phyloP scores from a whole-genome alignment of 1,140 invertebrate genomes.

The Drosophila jambulina region DNA sequence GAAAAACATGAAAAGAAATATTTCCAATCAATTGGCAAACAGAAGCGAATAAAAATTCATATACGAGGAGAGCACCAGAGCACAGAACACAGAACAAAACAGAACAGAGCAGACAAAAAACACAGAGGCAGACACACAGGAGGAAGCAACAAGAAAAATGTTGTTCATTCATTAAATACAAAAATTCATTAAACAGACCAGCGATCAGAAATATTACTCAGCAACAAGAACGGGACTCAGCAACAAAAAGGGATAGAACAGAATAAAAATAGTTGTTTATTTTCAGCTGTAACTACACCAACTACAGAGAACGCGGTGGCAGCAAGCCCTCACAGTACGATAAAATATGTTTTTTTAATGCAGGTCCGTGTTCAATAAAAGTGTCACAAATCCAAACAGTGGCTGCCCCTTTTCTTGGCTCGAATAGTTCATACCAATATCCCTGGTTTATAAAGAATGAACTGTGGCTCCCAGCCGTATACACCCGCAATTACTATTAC shows the following conservation, averaged over 20 bases:
- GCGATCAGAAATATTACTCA: slow-evolving; percentile 60
- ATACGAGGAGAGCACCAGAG: slow-evolving; percentile 35
- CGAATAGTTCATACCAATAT: slow-evolving; percentile 4
- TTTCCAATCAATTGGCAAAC: slow-evolving; percentile 82
- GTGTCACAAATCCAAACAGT: slow-evolving; percentile 62
- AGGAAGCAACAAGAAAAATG: slow-evolving; percentile 63
- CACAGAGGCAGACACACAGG: slow-evolving; percentile 6
- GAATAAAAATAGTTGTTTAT: slow-evolving; percentile 47
- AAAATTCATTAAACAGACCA: slow-evolving; percentile 75
- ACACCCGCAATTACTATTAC: background rate
- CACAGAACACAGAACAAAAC: slow-evolving; percentile 2
- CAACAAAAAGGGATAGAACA: slow-evolving; percentile 25
- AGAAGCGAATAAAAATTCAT: slow-evolving; percentile 80
- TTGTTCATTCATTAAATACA: slow-evolving; percentile 82
- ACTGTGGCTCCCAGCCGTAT: background rate
- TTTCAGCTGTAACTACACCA: slow-evolving; percentile 38
- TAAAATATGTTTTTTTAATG: slow-evolving; percentile 80
- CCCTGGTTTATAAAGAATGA: background rate
- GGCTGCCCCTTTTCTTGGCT: background rate
- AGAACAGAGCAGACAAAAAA: slow-evolving; percentile 24
- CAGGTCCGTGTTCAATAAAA: slow-evolving; percentile 69
- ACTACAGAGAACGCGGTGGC: slow-evolving; percentile 17
- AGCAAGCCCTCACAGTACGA: slow-evolving; percentile 49
- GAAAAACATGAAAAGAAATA: slow-evolving; percentile 82
- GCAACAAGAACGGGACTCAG: too few species aligned